Percentiles rank a stretch among this genome's conserved stretches.
Conservation (phyloP, 2,113 vertebrate genomes). For the Syrrhaptes paradoxus region DNA sequence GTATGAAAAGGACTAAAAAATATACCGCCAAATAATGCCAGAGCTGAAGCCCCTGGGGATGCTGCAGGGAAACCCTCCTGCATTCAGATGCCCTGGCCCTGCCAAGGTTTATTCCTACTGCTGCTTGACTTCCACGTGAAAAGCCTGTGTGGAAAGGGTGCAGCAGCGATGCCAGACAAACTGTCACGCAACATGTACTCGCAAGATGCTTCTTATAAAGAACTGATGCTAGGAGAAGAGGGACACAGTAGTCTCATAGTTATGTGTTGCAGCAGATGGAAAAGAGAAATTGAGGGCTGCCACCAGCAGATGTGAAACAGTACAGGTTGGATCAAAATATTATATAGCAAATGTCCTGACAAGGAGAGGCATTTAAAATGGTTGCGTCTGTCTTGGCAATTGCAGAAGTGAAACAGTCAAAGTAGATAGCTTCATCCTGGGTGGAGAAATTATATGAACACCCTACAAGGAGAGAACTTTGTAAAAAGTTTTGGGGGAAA, state of each 20-base stretch:
- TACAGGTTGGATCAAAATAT: background rate
- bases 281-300: slow-evolving; percentile 19
- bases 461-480: background rate
- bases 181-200: background rate
- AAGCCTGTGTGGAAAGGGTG: background rate
- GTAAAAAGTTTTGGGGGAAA: background rate
- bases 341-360: background rate
- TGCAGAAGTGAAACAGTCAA: background rate
- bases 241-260: background rate
- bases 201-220: background rate
- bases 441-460: background rate
- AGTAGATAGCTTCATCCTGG: background rate
- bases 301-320: background rate
- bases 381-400: background rate
- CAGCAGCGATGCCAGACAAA: background rate
- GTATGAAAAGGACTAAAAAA: background rate
- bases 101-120: background rate
- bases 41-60: background rate
- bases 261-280: background rate
- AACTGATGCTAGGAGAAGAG: background rate
- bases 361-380: background rate
- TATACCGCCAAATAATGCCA: background rate
- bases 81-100: background rate
- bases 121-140: background rate
- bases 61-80: slow-evolving; percentile 12